Percentiles rank a stretch among this genome's conserved stretches.
Conservation (phyloP, 2,888 invertebrate species). For the Axea sp. region DNA sequence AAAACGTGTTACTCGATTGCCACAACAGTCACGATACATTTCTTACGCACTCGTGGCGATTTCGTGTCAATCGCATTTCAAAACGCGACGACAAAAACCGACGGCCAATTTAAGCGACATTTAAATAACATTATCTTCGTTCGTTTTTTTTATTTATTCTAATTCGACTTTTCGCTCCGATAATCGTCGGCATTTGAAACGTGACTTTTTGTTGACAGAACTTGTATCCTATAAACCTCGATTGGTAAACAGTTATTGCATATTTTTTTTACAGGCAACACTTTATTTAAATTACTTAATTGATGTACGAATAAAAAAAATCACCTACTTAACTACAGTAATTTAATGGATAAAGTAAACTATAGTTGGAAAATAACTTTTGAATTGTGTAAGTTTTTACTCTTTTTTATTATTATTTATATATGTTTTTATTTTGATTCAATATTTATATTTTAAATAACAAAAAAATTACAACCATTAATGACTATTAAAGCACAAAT, state of each 20-base stretch:
- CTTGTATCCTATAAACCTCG: constrained; percentile 5
- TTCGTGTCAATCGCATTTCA: background rate
- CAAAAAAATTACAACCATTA: too few relatives aligned
- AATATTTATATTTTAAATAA: too few relatives aligned
- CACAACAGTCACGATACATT: background rate
- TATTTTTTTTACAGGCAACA: background rate
- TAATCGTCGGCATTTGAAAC: constrained; percentile 1
- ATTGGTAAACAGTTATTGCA: background rate
- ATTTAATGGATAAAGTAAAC: too few relatives aligned
- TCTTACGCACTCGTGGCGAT: background rate
- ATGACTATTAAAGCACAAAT: too few relatives aligned
- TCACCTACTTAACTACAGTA: too few relatives aligned
- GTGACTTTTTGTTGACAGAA: constrained; percentile 8
- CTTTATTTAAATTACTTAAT: constrained; percentile 1
- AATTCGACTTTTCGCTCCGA: constrained; percentile 2
- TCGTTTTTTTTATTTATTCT: background rate
- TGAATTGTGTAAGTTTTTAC: too few relatives aligned
- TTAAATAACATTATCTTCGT: background rate
- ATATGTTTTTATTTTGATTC: too few relatives aligned
- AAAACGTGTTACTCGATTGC: constrained; percentile 10
- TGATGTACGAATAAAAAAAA: too few relatives aligned
- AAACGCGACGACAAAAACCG: background rate
- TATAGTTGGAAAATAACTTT: too few relatives aligned
- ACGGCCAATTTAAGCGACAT: background rate
- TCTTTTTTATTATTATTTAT: too few relatives aligned